Base-by-base conservation (phyloP, 23 tunicate genomes). In the Clavelina lepadiformis region DNA sequence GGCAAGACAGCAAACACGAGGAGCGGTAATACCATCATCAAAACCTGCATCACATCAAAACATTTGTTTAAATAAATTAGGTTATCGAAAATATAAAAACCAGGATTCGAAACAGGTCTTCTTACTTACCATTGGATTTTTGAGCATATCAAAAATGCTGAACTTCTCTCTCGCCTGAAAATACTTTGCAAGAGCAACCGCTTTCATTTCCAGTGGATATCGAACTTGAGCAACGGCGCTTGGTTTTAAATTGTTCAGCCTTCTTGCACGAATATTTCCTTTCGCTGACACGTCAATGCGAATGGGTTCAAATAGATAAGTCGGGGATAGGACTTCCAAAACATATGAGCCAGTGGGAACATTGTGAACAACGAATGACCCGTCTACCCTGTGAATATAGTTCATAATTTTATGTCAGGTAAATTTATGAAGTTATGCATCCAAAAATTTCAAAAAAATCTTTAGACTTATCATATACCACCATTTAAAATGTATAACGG, bases 111-210 rank as follows among this genome's bases (percentile, higher is more conserved):
- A n/a, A n/a, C n/a, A n/a, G n/a, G n/a, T n/a, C n/a, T n/a, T n/a
- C n/a, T n/a, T n/a, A 59, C 79, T 82, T 63, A 85, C 88, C 88
- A 80, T 80, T 3, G 96, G 96, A 61, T 76, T 88, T 63, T 88
- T 88, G 36, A 88, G 63, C 83, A 88, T 81, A 67, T 88, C 88
- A 22, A 88, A 68, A 60, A 88, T 81, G 38, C 96, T 88, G 61
- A 88, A 88, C 63, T 80, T 88, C 59, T 88, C 96, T 26, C 88
- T 52, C 15, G 21, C 65, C 68, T 88, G 96, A 61, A 88, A 88
- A 35, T 88, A 88, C 34, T 88, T 80, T 8, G 77, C 60, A 15
- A 74, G 21, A 8, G 62, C 81, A 5, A 81, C 46, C 1, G 96
- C 83, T 75, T 81, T 88, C 57, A 75, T 21, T 25, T 88, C 96